Conservation (phyloP, 2,797 vertebrate genomes). For the Sebastiscus tertius region DNA sequence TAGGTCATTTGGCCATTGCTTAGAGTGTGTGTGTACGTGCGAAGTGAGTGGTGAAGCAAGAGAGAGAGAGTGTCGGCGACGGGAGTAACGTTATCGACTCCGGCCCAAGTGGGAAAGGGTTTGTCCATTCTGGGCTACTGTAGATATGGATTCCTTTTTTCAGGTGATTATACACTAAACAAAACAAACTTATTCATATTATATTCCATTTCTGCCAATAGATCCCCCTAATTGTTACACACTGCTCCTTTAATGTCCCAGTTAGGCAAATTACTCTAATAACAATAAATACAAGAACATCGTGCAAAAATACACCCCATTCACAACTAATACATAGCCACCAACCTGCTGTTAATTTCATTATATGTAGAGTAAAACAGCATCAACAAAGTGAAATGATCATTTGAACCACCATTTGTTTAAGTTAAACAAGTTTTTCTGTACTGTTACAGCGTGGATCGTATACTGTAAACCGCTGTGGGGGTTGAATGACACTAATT, state of each 20-base stretch:
- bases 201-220: too few species aligned
- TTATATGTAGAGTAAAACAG: not conserved
- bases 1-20: too few species aligned
- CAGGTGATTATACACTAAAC: too few species aligned
- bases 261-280: not conserved
- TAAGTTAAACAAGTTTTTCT: not conserved
- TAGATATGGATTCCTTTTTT: too few species aligned
- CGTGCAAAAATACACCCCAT: not conserved
- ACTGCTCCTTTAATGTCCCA: not conserved
- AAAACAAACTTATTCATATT: too few species aligned
- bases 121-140: too few species aligned
- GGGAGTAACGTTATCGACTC: too few species aligned
- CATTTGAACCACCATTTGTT: not conserved
- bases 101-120: too few species aligned
- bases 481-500: not conserved
- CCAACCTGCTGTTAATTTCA: not conserved
- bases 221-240: too few species aligned
- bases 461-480: not conserved
- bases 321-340: not conserved
- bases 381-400: not conserved
- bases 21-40: too few species aligned
- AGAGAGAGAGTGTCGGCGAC: too few species aligned
- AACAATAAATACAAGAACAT: not conserved
- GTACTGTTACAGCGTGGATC: not conserved
- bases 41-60: too few species aligned